Evolutionary conservation across 2,888 invertebrate species (phyloP), one percentile per base, ranked within the genome.

Genomic region (Drosophila prostipennis): DNA sequence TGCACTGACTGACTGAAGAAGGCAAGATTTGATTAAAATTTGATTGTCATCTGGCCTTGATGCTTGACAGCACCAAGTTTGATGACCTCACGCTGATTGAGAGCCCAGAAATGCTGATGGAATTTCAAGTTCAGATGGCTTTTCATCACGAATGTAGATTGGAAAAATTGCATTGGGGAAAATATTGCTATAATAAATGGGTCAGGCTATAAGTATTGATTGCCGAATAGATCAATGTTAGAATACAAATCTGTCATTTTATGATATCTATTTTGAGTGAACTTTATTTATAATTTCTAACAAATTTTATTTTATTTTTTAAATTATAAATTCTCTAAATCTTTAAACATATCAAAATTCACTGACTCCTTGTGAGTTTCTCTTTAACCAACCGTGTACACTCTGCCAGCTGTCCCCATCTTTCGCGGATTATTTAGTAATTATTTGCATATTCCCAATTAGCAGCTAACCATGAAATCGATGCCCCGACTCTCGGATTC

Each of bases 21-120:
- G 53, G 60, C 23, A 46, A 72, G 75, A 37, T 46, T 40, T 37
- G 43, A 52, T 49, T 60, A 19, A 60, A 65, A 45, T 68, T 36
- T 57, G 49, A 48, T 59, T 54, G 40, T 63, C 55, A 54, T 40
- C 5, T 56, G 56, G 74, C 80, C 59, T 78, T 68, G 69, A 61
- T 71, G 45, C 49, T 57, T 70, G 71, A 43, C 49, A 45, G 42
- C 23, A 43, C 19, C 13, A 63, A 55, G 70, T 71, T 71, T 71
- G 70, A 71, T 71, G 70, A 71, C 70, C 70, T 71, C 73, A 68
- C 29, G 26, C 1, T 45, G 32, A 59, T 55, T 39, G 19, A 54
- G 39, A 40, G 43, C 49, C 26, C 26, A 51, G 32, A 39, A 51
- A 37, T 37, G 26, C 7, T 13, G 16, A 43, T 48, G 16, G 29